Percentiles rank a stretch among this genome's conserved stretches.
Evolutionary conservation across 2,888 invertebrate genomes (phyloP).

Genomic region (Acanthosepion esculentum): DNA sequence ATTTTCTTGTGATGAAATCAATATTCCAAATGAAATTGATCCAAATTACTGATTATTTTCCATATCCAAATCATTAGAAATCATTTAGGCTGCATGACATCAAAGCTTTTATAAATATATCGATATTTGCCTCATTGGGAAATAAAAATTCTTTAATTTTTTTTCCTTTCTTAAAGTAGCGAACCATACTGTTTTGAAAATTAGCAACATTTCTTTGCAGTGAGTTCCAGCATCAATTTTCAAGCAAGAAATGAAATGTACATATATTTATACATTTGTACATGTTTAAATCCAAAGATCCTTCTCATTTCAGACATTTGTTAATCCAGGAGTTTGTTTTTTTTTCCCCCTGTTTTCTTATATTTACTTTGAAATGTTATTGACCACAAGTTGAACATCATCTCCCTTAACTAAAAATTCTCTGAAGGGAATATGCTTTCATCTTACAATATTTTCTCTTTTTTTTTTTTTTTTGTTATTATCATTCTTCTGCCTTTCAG

Average conservation of each 20-base stretch:
- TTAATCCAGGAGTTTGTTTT: too few relatives aligned
- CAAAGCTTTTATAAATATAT: background rate
- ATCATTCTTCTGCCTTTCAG: background rate
- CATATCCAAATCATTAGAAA: background rate
- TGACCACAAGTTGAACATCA: background rate
- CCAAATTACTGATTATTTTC: background rate
- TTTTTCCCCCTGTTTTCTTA: too few relatives aligned
- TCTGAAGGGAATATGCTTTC: background rate
- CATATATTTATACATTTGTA: constrained; percentile 12
- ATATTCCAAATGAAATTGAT: background rate
- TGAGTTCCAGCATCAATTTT: background rate
- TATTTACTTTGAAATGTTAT: background rate
- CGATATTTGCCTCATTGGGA: background rate
- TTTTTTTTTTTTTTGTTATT: background rate
- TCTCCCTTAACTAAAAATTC: constrained; percentile 16
- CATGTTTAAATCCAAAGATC: background rate
- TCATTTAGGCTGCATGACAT: background rate
- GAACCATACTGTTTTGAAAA: background rate
- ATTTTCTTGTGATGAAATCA: background rate
- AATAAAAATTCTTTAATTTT: background rate
- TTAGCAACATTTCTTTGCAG: background rate
- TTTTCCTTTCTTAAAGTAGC: background rate
- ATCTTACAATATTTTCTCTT: background rate
- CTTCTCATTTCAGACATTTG: background rate
- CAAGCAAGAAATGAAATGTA: background rate